Evolutionary conservation across 2,888 invertebrate genomes (phyloP), one percentile per base, ranked within the genome.

Genomic region (Dynastes maya): DNA sequence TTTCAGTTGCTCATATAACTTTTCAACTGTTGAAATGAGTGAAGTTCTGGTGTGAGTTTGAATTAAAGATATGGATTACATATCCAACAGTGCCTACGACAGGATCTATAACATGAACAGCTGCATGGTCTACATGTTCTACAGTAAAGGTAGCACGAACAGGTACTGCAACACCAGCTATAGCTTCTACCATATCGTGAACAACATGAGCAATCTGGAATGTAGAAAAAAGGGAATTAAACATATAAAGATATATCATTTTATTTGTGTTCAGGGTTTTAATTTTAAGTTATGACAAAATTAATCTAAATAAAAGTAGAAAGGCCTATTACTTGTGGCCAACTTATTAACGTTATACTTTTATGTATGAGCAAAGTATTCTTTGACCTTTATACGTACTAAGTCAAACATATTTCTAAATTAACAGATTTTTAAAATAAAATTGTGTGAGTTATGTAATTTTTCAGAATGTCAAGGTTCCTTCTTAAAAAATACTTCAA

Each of bases 141-240:
- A 40, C 79, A 79, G 64, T 79, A 79, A 58, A 76, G 53, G 16
- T 79, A 79, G 64, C 79, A 79, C 2, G 67, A 58, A 51, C 79
- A 79, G 29, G 79, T 79, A 40, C 76, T 76, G 37, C 79, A 79
- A 70, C 79, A 79, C 79, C 79, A 79, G 37, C 76, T 79, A 49
- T 76, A 76, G 51, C 70, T 76, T 55, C 79, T 76, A 51, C 76
- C 71, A 27, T 79, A 79, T 4, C 70, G 61, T 55, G 71, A 67
- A 49, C 79, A 79, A 11, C 79, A 77, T 51, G 77, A 70, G 75
- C 77, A 72, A 78, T 76, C 81, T 81, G 75, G 2, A 72, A 61
- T 3, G 45, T 22, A 74, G 22, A 45, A 13, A 63, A 37, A 22
- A 37, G 2, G 32, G 32, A 65, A 40, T 65, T 65, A 65, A 64